These are phyloP conservation scores for Decapterus maruadsi DNA, from an alignment of 2,797 vertebrate genomes.

Conservation along the genomic window DNA sequence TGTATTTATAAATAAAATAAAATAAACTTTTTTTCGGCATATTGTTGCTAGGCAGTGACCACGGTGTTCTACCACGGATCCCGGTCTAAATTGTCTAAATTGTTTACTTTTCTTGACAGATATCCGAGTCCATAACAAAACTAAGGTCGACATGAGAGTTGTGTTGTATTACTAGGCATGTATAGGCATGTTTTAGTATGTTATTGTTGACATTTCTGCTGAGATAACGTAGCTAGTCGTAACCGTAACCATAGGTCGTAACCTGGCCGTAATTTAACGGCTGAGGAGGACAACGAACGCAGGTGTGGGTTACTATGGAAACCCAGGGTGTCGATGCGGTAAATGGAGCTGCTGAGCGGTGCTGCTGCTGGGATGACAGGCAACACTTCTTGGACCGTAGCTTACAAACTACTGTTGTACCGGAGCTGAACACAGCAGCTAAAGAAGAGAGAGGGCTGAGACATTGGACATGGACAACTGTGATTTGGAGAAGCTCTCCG, in stretches of 20 bases:
- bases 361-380: background rate
- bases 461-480: slow-evolving; percentile 80
- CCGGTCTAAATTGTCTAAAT: background rate
- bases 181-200: too few relatives aligned
- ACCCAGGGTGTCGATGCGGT: slow-evolving; percentile 27
- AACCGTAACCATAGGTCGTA: background rate
- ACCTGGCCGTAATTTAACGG: too few relatives aligned
- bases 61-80: too few relatives aligned
- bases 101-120: background rate
- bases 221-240: background rate
- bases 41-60: background rate
- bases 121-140: background rate
- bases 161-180: background rate
- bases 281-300: background rate
- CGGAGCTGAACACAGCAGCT: background rate
- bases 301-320: slow-evolving; percentile 48
- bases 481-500: slow-evolving; percentile 77
- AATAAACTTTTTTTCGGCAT: background rate
- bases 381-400: too few relatives aligned
- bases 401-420: background rate
- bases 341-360: background rate
- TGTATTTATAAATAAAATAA: too few relatives aligned
- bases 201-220: background rate
- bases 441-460: background rate
- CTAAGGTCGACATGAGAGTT: background rate